A percentile compares a stretch with the other conserved stretches of the same genome.
Conservation (phyloP, 2,797 vertebrate species). For the Atherinosoma microstoma region DNA sequence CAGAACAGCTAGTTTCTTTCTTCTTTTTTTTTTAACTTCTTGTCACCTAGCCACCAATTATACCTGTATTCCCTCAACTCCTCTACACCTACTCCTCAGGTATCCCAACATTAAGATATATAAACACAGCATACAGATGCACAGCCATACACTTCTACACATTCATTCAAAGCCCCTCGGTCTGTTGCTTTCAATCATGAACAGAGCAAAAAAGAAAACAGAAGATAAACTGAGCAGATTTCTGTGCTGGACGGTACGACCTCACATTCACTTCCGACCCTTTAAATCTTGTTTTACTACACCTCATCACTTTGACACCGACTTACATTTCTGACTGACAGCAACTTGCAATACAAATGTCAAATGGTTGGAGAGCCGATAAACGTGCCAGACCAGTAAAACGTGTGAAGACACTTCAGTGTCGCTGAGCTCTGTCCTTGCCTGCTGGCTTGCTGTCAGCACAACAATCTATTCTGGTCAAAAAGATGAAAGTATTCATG, state of each 20-base stretch:
- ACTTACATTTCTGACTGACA: slow-evolving; percentile 53
- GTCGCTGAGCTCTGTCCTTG: slow-evolving; percentile 24
- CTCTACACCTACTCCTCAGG: slow-evolving; percentile 47
- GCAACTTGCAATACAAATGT: slow-evolving; percentile 28
- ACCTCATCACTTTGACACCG: slow-evolving; percentile 29
- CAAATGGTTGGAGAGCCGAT: slow-evolving; percentile 40
- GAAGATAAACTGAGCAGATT: slow-evolving; percentile 25
- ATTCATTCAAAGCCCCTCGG: background rate
- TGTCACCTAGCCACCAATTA: slow-evolving; percentile 56
- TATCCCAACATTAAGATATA: slow-evolving; percentile 17
- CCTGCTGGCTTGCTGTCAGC: slow-evolving; percentile 40
- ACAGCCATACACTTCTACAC: slow-evolving; percentile 13
- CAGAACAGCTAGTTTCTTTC: background rate
- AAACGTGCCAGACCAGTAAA: slow-evolving; percentile 46
- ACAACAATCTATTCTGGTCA: slow-evolving; percentile 62
- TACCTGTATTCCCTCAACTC: slow-evolving; percentile 47
- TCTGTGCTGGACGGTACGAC: background rate
- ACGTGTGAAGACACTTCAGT: slow-evolving; percentile 38
- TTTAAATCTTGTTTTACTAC: slow-evolving; percentile 36
- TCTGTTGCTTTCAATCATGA: slow-evolving; percentile 30
- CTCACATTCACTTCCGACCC: background rate
- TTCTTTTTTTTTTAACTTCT: slow-evolving; percentile 34
- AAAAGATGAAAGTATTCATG: slow-evolving; percentile 65
- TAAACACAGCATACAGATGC: slow-evolving; percentile 27
- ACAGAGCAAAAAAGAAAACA: slow-evolving; percentile 28